phyloP scores from a whole-genome alignment of 2,797 vertebrate species.

The Todus mexicanus region DNA sequence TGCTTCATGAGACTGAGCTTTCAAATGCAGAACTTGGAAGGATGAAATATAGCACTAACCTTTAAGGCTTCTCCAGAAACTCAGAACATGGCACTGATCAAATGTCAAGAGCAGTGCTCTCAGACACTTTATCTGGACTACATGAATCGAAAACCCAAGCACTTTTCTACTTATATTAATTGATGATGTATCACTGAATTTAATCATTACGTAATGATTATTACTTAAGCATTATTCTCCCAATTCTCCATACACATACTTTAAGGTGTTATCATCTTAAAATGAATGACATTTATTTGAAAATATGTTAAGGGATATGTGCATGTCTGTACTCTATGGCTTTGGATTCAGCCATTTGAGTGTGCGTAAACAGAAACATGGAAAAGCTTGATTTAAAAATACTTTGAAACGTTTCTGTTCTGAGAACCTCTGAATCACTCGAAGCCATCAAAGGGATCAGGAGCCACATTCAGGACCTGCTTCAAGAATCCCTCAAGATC shows the following conservation, averaged over 20 bases:
- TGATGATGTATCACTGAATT: background rate
- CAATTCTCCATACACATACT: background rate
- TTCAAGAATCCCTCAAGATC: background rate
- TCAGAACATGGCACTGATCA: conserved; percentile 14
- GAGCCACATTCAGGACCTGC: background rate
- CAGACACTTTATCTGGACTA: background rate
- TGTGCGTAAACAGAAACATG: background rate
- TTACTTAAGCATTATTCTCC: background rate
- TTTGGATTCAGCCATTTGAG: background rate
- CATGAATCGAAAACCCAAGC: background rate
- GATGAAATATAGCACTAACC: conserved; percentile 51
- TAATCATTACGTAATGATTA: background rate
- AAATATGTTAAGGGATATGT: background rate
- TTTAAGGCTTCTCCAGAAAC: conserved; percentile 49
- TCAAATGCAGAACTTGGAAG: background rate
- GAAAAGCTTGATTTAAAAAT: background rate
- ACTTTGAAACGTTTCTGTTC: background rate
- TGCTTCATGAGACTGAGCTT: background rate
- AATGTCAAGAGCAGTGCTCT: conserved; percentile 15
- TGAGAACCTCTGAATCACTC: background rate
- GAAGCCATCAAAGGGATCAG: background rate
- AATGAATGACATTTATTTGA: conserved; percentile 3
- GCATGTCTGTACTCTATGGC: background rate
- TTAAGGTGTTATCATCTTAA: background rate
- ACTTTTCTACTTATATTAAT: background rate